These are phyloP conservation scores for Ylistrum balloti DNA, from an alignment of 1,140 invertebrate genomes.

Conservation along the genomic window DNA sequence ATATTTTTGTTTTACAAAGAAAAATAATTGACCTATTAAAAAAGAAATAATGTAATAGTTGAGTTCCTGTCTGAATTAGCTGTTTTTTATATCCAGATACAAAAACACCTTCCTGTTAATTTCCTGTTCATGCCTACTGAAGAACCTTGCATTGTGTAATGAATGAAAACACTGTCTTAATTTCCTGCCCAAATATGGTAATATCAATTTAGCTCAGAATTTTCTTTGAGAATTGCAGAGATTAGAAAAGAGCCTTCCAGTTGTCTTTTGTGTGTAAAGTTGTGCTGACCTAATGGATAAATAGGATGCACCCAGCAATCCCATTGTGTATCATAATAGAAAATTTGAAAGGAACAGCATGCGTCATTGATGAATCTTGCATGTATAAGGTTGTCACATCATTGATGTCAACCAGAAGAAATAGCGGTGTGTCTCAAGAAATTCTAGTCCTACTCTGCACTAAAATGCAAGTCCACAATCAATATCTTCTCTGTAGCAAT, in stretches of 20 bases:
- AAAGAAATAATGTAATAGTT: no score
- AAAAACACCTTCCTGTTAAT: not conserved
- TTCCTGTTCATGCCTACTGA: not conserved
- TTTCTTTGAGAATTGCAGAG: not conserved
- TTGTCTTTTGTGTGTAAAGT: not conserved
- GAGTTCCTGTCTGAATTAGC: no score
- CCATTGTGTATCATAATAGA: not conserved
- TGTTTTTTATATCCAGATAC: no score
- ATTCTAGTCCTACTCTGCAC: not conserved
- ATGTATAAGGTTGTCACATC: conserved; percentile 19
- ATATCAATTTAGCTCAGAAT: not conserved
- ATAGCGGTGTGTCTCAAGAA: not conserved
- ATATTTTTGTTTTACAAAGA: no score
- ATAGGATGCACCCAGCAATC: not conserved
- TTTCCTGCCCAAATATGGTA: conserved; percentile 34
- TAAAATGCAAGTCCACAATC: not conserved
- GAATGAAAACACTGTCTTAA: not conserved
- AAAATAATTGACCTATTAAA: no score
- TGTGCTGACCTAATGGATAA: not conserved
- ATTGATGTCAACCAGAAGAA: conserved; percentile 2
- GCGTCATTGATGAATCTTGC: conserved; percentile 14
- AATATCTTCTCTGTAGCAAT: conserved; percentile 19
- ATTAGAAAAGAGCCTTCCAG: not conserved
- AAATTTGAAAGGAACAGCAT: not conserved
- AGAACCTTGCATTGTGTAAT: not conserved